These are phyloP conservation scores for Hypomesus transpacificus DNA, from an alignment of 2,113 vertebrate genomes.

Conservation along the genomic window DNA sequence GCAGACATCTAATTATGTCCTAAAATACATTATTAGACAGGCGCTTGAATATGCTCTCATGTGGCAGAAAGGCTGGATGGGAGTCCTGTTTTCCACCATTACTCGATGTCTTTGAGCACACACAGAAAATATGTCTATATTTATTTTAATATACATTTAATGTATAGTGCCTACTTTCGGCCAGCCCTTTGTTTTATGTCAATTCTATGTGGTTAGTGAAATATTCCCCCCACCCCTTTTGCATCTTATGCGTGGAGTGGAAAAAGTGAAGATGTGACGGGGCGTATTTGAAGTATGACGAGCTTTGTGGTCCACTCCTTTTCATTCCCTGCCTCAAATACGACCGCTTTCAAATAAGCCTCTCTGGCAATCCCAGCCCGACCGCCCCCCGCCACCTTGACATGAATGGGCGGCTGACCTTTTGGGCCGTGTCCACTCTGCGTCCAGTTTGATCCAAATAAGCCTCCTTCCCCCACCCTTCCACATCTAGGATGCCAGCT, in stretches of 20 bases:
- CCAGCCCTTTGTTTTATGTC: conserved; percentile 40
- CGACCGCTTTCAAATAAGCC: conserved; percentile 69
- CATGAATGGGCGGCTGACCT: conserved; percentile 72
- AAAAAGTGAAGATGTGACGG: conserved; percentile 74
- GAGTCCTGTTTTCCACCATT: too few species aligned
- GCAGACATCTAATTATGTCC: too few species aligned
- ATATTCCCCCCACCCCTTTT: conserved; percentile 41
- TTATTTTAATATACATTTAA: not conserved
- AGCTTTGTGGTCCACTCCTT: conserved; percentile 71
- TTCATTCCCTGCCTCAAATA: conserved; percentile 65
- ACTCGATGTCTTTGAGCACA: too few species aligned
- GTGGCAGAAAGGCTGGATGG: too few species aligned
- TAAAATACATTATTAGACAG: too few species aligned
- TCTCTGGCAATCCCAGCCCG: conserved; percentile 61
- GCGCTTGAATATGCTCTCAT: too few species aligned
- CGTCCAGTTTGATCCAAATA: conserved; percentile 70
- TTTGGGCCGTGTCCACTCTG: conserved; percentile 71
- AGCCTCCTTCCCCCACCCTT: conserved; percentile 49
- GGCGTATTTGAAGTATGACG: conserved; percentile 69
- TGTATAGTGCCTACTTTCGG: conserved; percentile 5
- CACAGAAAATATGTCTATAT: too few species aligned
- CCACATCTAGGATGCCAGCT: conserved; percentile 64
- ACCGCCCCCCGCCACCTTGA: conserved; percentile 60
- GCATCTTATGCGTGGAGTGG: conserved; percentile 38
- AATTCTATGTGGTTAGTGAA: conserved; percentile 44